Evolutionary conservation across 2,113 vertebrate genomes (phyloP).

Genomic region (Mobula birostris): DNA sequence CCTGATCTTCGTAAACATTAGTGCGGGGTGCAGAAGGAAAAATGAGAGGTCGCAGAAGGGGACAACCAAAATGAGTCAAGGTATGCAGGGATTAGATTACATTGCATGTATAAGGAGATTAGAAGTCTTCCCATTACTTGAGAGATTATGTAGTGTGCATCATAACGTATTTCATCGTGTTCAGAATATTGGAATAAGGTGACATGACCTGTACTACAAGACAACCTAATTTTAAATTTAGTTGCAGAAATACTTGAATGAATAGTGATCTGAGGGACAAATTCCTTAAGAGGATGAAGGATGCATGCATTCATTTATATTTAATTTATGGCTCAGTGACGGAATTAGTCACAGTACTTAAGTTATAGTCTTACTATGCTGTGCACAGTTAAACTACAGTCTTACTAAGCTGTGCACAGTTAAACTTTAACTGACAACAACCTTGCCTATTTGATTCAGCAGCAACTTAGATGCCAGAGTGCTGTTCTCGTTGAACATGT

Average conservation of each 20-base stretch:
- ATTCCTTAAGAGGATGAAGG: background rate
- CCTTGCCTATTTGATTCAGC: background rate
- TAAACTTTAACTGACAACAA: background rate
- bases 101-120: background rate
- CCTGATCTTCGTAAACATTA: background rate
- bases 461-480: background rate
- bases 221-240: background rate
- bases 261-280: background rate
- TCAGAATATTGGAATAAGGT: background rate
- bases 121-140: too few species aligned
- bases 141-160: too few species aligned
- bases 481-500: background rate
- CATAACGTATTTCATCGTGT: background rate
- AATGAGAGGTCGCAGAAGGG: background rate
- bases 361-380: background rate
- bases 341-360: background rate
- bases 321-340: background rate
- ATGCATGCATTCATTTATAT: background rate
- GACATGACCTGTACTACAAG: background rate
- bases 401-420: background rate
- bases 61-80: background rate
- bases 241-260: background rate
- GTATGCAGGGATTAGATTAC: background rate
- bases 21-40: background rate
- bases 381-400: background rate